These are phyloP conservation scores for Papilio elwesi DNA, from an alignment of 2,888 invertebrate species.

Conservation along the genomic window DNA sequence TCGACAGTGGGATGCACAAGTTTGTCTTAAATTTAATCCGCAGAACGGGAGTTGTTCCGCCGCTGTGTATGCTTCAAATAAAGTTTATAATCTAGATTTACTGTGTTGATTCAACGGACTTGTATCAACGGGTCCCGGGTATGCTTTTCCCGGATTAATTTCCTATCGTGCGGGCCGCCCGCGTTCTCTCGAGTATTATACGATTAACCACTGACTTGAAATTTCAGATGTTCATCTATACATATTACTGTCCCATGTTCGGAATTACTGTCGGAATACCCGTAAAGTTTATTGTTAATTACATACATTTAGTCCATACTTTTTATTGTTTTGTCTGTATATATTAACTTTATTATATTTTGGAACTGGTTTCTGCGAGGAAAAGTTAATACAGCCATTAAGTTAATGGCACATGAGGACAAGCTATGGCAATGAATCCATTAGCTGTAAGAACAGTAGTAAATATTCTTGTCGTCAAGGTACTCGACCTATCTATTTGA, in stretches of 20 bases:
- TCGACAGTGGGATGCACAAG: slow-evolving; percentile 9
- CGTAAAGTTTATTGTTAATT: too few species aligned
- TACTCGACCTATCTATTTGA: too few species aligned
- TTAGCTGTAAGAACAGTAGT: too few species aligned
- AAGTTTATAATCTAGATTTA: slow-evolving; percentile 28
- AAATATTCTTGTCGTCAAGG: too few species aligned
- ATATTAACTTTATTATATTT: too few species aligned
- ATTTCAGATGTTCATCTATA: neutral
- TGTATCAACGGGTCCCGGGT: slow-evolving; percentile 11
- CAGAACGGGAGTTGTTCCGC: slow-evolving; percentile 1
- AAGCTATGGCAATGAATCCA: too few species aligned
- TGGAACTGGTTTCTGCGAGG: too few species aligned
- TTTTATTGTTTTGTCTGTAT: too few species aligned
- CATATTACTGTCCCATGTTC: neutral
- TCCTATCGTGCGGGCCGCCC: neutral
- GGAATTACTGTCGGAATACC: too few species aligned
- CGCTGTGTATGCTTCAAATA: slow-evolving; percentile 15
- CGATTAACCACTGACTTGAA: neutral
- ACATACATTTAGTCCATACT: too few species aligned
- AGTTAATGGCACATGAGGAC: too few species aligned
- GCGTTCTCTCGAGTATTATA: neutral
- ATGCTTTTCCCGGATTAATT: slow-evolving; percentile 3
- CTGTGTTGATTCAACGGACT: slow-evolving; percentile 25
- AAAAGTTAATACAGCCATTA: too few species aligned
- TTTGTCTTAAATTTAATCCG: slow-evolving; percentile 23